Base-by-base conservation (phyloP, 2,888 invertebrate species). In the Plagodis dolabraria region DNA sequence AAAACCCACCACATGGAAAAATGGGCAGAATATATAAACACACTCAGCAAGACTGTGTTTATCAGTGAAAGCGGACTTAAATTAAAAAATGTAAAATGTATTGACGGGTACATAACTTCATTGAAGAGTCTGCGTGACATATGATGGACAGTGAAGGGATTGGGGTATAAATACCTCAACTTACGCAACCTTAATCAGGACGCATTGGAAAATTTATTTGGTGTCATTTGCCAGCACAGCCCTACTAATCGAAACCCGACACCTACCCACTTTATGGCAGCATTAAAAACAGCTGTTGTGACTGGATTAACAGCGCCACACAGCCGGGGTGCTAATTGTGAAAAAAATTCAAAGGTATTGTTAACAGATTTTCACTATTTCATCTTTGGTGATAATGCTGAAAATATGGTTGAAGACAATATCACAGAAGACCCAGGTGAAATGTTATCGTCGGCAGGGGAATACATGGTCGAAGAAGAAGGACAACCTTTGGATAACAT, bases 201-300 rank as follows among this genome's bases (percentile, higher is more conserved):
- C 43, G 33, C 34, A 0, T 40, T 51, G 34, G 51, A 51, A 34
- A 51, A 51, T 11, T 43, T 51, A 11, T 51, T 51, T 44, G 51
- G 51, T 4, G 7, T 51, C 4, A 51, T 51, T 34, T n/a, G 51
- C 0, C 51, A 43, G 10, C 51, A 51, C 34, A 43, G 51, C n/a
- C n/a, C n/a, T n/a, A 51, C 51, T 4, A 51, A 51, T 11, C 34
- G 51, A 5, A 51, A 51, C 51, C 51, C 51, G n/a, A 51, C 51
- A 33, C 10, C 33, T 33, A 2, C 40, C 5, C n/a, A 10, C n/a
- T 50, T 50, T 33, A 42, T 42, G 22, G 42, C 42, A 6, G 50
- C 50, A 8, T n/a, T 50, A 33, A 50, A 50, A 22, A 42, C 43
- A 10, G 10, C 40, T n/a, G n/a, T 50, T 6, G 10, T 50, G 9